Conservation (phyloP, 2,888 invertebrate genomes). For the Uloborus plumipes region DNA sequence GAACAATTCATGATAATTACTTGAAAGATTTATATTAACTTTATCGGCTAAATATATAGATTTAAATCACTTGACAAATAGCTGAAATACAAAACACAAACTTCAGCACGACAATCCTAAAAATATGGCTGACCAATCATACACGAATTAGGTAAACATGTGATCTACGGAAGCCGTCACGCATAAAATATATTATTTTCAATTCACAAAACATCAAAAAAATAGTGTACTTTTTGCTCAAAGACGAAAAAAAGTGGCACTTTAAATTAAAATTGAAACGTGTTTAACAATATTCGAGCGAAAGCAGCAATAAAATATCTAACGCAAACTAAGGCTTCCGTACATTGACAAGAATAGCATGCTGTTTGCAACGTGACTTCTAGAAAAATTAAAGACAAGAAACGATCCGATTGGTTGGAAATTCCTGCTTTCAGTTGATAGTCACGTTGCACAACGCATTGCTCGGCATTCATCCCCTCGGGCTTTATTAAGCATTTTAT, state of each 20-base stretch:
- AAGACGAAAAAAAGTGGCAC: no score
- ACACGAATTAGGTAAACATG: conserved; percentile 9
- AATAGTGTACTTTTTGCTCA: no score
- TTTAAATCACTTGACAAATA: conserved; percentile 1
- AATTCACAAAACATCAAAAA: no score
- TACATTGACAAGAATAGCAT: conserved; percentile 45
- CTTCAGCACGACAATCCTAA: not conserved
- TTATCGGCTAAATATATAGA: not conserved
- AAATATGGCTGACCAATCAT: conserved; percentile 32
- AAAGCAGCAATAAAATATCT: not conserved
- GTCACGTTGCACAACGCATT: conserved; percentile 52
- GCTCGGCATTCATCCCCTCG: not conserved
- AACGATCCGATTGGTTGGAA: conserved; percentile 30
- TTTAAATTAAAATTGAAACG: no score
- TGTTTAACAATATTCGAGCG: no score
- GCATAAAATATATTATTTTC: not conserved
- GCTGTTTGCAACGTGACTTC: conserved; percentile 64
- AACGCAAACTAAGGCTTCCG: conserved; percentile 23
- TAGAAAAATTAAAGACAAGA: conserved; percentile 24
- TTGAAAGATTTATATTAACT: not conserved
- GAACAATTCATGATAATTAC: conserved; percentile 39
- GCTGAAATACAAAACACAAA: not conserved
- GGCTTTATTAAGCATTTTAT: no score
- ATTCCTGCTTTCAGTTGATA: not conserved
- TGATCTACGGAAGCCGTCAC: conserved; percentile 34